Percentiles rank a stretch among this genome's conserved stretches.
Evolutionary conservation across 35 echinoderm and acorn worm genomes (phyloP).

Genomic region (Heliocidaris tuberculata): DNA sequence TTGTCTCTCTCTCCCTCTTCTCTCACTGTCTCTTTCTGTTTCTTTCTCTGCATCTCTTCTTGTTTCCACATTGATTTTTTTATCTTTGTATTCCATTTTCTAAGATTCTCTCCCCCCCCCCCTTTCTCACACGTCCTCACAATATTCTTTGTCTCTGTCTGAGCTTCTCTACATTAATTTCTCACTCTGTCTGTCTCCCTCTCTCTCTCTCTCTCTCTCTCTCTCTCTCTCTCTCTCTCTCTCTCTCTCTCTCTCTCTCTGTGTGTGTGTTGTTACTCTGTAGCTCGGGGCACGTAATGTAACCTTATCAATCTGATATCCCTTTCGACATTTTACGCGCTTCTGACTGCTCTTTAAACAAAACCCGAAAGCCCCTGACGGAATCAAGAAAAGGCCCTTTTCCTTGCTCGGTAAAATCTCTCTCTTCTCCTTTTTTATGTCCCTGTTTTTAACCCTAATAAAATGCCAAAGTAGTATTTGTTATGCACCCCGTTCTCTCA

Average conservation of each 20-base stretch:
- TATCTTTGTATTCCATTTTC: too few species aligned
- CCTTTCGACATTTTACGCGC: background rate
- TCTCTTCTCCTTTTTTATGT: background rate
- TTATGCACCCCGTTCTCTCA: conserved; percentile 15
- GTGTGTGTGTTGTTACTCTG: background rate
- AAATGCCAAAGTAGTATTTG: conserved; percentile 8
- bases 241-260: background rate
- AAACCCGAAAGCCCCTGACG: background rate
- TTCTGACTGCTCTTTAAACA: background rate
- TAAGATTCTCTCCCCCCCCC: too few species aligned
- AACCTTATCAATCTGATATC: background rate
- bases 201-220: too few species aligned
- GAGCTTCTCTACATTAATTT: too few species aligned
- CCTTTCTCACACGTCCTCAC: too few species aligned
- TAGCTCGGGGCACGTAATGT: background rate
- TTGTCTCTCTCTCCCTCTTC: background rate
- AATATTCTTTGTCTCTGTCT: too few species aligned
- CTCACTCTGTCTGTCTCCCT: too few species aligned
- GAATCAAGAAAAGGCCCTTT: background rate
- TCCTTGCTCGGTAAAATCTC: background rate
- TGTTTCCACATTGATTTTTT: too few species aligned
- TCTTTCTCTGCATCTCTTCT: too few species aligned
- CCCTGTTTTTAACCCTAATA: background rate
- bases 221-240: too few species aligned
- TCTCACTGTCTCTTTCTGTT: background rate